These are phyloP conservation scores for Andrena hattorfiana DNA, from an alignment of 2,888 invertebrate species.

Conservation along the genomic window DNA sequence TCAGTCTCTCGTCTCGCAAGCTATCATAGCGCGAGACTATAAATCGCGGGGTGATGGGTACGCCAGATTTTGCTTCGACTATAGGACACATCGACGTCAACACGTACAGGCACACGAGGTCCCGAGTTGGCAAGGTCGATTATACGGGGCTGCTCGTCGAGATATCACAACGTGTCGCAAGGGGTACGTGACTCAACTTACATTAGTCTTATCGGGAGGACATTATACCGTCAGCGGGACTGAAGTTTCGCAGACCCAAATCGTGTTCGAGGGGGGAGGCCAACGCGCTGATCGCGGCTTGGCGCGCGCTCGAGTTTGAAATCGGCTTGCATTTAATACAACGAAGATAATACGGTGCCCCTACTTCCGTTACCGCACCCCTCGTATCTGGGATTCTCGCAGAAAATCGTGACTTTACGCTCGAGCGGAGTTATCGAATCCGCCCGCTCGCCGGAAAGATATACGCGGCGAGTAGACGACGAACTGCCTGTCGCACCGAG, in stretches of 20 bases:
- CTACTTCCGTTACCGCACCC: not conserved
- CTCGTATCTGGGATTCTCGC: conserved; percentile 7
- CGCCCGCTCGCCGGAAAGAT: conserved; percentile 10
- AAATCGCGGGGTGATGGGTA: no score
- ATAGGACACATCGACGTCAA: not conserved
- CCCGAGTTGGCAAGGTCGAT: conserved; percentile 18
- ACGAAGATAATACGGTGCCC: conserved; percentile 64
- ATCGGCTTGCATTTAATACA: conserved; percentile 69
- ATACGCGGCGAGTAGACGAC: conserved; percentile 8
- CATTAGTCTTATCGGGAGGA: conserved; percentile 71
- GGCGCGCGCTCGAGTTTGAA: conserved; percentile 64
- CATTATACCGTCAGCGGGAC: conserved; percentile 42
- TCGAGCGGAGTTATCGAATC: conserved; percentile 54
- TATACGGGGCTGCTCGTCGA: conserved; percentile 42
- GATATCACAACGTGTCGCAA: conserved; percentile 68
- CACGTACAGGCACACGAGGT: not conserved
- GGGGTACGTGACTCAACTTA: conserved; percentile 71
- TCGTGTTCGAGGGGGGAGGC: conserved; percentile 48
- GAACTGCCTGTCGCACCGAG: not conserved
- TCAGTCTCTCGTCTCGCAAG: no score
- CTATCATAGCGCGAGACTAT: no score
- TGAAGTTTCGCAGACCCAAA: conserved; percentile 66
- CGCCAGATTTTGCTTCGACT: not conserved
- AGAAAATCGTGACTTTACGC: conserved; percentile 54
- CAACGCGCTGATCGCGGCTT: conserved; percentile 65